A percentile compares a stretch with the other conserved stretches of the same genome.
phyloP scores from a whole-genome alignment of 2,888 invertebrate genomes.

The Sphaerophoria taeniata region DNA sequence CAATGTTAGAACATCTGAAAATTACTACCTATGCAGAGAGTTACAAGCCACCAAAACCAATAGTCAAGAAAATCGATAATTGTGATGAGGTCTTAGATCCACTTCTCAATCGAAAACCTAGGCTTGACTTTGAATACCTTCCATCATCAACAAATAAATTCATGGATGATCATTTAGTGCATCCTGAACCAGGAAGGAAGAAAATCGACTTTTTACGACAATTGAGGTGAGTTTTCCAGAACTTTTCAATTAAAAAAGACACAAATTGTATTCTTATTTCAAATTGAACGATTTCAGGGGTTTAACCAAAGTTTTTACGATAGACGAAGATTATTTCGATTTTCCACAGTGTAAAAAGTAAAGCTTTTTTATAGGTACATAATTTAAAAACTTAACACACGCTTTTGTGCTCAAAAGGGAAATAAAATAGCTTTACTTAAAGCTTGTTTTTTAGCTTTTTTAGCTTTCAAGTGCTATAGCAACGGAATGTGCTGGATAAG shows the following conservation, averaged over 20 bases:
- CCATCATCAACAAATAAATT: constrained; percentile 48
- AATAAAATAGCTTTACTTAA: neutral
- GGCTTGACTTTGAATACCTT: constrained; percentile 55
- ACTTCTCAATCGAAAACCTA: constrained; percentile 50
- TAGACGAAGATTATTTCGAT: too few relatives aligned
- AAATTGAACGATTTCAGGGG: too few relatives aligned
- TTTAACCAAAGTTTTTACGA: too few relatives aligned
- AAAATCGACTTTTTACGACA: constrained; percentile 55
- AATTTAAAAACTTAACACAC: too few relatives aligned
- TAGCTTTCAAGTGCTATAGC: neutral
- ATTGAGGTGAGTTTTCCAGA: constrained; percentile 31
- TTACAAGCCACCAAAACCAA: constrained; percentile 20
- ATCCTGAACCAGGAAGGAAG: constrained; percentile 11
- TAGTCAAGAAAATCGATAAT: constrained; percentile 11
- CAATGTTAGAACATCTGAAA: neutral
- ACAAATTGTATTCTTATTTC: neutral
- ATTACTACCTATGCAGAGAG: constrained; percentile 28
- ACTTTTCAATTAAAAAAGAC: neutral
- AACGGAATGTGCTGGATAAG: too few relatives aligned
- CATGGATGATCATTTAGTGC: constrained; percentile 58
- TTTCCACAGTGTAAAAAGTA: too few relatives aligned
- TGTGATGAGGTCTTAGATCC: constrained; percentile 41
- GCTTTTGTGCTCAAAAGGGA: too few relatives aligned
- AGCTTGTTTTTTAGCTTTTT: neutral
- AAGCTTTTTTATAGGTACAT: too few relatives aligned